phyloP scores from a whole-genome alignment of 2,113 vertebrate genomes.

The Bungarus multicinctus region DNA sequence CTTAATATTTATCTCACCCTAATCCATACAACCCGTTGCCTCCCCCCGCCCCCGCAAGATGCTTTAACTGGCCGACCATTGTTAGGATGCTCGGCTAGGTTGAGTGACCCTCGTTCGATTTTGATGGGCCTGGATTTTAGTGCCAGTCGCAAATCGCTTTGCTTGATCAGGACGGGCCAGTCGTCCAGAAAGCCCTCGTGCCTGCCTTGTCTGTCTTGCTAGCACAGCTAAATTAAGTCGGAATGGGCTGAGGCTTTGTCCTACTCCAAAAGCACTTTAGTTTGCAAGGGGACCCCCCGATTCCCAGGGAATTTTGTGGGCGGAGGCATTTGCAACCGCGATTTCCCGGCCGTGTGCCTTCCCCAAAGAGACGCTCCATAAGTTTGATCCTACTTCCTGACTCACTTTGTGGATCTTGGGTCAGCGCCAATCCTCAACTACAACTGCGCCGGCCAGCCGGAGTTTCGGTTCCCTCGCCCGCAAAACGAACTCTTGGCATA shows the following conservation, averaged over 20 bases:
- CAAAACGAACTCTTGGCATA: neutral
- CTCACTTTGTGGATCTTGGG: neutral
- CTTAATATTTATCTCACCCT: too few species aligned
- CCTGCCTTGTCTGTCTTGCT: too few species aligned
- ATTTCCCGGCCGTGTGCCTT: neutral
- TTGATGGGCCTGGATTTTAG: neutral
- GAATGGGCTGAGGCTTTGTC: too few species aligned
- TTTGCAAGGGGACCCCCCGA: neutral
- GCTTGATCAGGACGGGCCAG: too few species aligned
- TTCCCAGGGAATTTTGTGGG: neutral
- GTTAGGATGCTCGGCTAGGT: neutral
- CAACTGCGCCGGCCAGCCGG: neutral
- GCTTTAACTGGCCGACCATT: neutral
- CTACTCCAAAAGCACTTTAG: neutral
- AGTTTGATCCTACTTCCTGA: neutral
- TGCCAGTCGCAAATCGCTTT: neutral
- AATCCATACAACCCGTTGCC: neutral
- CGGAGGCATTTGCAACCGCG: neutral
- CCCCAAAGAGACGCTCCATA: neutral
- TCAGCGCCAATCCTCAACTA: neutral
- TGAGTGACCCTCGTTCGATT: neutral
- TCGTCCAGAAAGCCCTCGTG: too few species aligned
- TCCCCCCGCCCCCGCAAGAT: neutral
- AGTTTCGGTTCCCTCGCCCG: neutral
- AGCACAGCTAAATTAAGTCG: neutral